phyloP scores from a whole-genome alignment of 2,888 invertebrate genomes.

The Lamproptera curius region DNA sequence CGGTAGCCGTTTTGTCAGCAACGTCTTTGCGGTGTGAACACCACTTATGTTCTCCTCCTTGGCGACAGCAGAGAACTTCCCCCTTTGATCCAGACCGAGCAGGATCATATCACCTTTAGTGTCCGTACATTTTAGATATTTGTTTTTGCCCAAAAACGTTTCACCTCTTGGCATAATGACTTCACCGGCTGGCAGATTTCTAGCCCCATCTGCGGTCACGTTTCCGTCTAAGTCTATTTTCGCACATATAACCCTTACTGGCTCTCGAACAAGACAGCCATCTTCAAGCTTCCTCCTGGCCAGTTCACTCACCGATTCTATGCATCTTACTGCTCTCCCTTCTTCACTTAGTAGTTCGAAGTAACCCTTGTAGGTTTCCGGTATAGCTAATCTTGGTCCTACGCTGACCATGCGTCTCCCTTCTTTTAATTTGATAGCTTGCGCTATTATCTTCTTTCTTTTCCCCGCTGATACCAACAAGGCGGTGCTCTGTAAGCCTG shows the following conservation, averaged over 20 bases:
- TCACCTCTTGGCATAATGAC: conserved; percentile 88
- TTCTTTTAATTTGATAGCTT: conserved; percentile 94
- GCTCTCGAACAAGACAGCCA: conserved; percentile 88
- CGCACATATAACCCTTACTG: conserved; percentile 83
- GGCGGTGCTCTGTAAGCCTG: conserved; percentile 91
- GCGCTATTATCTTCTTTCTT: conserved; percentile 91
- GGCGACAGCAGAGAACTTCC: conserved; percentile 94
- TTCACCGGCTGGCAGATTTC: conserved; percentile 90
- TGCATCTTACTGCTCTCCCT: conserved; percentile 92
- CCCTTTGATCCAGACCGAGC: conserved; percentile 91
- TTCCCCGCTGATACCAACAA: conserved; percentile 91
- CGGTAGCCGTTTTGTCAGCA: conserved; percentile 93
- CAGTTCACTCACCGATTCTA: conserved; percentile 92
- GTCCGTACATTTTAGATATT: conserved; percentile 92
- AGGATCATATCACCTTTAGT: conserved; percentile 90
- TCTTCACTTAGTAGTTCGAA: conserved; percentile 97
- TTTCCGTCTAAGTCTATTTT: conserved; percentile 80
- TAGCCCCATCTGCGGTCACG: conserved; percentile 82
- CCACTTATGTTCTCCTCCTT: conserved; percentile 96
- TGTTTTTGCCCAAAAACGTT: conserved; percentile 82
- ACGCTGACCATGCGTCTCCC: conserved; percentile 89
- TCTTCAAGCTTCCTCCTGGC: conserved; percentile 85
- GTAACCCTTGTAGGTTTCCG: conserved; percentile 93
- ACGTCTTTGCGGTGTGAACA: conserved; percentile 93
- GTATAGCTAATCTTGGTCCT: conserved; percentile 91